A percentile compares a stretch with the other conserved stretches of the same genome.
Evolutionary conservation across 2,888 invertebrate species (phyloP).

Genomic region (Rhagophthalmus giganteus): DNA sequence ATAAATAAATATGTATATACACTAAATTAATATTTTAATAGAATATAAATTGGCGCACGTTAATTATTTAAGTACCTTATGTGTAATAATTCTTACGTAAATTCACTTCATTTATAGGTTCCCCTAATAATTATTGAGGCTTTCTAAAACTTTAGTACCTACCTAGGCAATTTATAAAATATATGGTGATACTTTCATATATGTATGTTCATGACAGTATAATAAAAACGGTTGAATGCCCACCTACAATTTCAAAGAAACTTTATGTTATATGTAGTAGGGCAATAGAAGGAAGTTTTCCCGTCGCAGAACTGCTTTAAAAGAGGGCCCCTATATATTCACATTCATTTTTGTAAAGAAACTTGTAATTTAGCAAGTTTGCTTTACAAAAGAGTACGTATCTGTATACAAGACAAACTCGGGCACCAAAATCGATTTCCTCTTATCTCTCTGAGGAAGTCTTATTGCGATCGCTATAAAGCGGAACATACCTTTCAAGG

Average conservation of each 20-base stretch:
- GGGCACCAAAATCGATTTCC: constrained; percentile 21
- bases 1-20: no score
- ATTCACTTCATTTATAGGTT: no score
- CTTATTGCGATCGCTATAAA: constrained; percentile 23
- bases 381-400: constrained; percentile 14
- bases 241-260: not conserved
- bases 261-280: not conserved
- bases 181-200: no score
- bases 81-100: no score
- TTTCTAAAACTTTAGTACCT: no score
- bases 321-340: not conserved
- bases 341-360: constrained; percentile 10
- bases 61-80: no score
- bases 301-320: not conserved
- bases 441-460: constrained; percentile 26
- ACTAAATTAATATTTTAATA: no score
- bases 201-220: no score
- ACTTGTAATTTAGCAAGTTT: constrained; percentile 13
- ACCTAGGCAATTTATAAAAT: no score
- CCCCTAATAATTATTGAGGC: no score
- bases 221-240: no score
- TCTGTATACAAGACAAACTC: constrained; percentile 10
- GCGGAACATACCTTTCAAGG: constrained; percentile 11
- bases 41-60: no score
- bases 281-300: not conserved